Conservation (phyloP, 2,797 vertebrate genomes). For the Falco cherrug region DNA sequence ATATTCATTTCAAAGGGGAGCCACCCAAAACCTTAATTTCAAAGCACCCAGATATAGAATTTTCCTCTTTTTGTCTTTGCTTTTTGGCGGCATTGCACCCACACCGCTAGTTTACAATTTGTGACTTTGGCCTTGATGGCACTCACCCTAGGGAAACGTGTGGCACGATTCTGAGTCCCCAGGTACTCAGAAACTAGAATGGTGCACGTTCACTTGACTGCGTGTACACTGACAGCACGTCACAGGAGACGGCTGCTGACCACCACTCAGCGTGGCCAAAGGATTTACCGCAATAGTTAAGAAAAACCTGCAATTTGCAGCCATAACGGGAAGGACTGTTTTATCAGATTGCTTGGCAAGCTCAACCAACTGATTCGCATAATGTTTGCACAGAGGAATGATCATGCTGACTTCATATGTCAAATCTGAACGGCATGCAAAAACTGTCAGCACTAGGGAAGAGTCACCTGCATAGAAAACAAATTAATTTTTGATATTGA, state of each 20-base stretch:
- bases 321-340: not conserved
- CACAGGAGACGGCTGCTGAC: not conserved
- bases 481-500: not conserved
- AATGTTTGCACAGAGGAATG: not conserved
- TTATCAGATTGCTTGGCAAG: not conserved
- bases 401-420: rapidly evolving
- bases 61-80: not conserved
- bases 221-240: rapidly evolving
- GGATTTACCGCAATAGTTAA: not conserved
- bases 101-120: not conserved
- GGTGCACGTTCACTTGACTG: rapidly evolving
- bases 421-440: rapidly evolving
- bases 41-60: not conserved
- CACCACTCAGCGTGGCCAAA: rapidly evolving
- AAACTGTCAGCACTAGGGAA: not conserved
- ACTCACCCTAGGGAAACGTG: rapidly evolving
- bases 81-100: not conserved
- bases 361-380: not conserved
- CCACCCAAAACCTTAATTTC: not conserved
- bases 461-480: not conserved
- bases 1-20: not conserved
- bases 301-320: not conserved
- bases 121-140: not conserved
- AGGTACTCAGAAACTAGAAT: rapidly evolving
- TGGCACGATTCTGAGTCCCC: not conserved